Conservation (phyloP, 2,113 vertebrate species). For the Bothrops jararaca region DNA sequence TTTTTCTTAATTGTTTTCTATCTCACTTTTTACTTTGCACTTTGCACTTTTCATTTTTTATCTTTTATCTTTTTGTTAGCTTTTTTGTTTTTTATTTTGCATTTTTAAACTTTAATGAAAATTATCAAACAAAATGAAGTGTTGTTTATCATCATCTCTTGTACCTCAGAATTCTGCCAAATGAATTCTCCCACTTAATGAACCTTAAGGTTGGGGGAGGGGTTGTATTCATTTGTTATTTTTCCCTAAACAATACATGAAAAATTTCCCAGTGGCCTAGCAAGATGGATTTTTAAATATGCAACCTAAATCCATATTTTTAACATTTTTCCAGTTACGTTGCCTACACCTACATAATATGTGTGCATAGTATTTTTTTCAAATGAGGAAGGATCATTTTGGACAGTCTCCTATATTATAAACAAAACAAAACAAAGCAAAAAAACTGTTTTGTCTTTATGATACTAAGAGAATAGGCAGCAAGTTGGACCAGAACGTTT, state of each 20-base stretch:
- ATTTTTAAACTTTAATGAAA: neutral
- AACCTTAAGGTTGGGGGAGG: neutral
- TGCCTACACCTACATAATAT: neutral
- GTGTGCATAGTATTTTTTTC: neutral
- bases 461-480: neutral
- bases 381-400: neutral
- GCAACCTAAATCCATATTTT: neutral
- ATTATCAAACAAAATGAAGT: too few species aligned
- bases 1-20: neutral
- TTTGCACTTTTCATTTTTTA: neutral
- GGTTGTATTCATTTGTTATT: neutral
- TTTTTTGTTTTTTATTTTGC: neutral
- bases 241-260: neutral
- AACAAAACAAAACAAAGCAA: neutral
- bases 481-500: too few species aligned
- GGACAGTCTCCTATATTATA: neutral
- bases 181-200: neutral
- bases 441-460: neutral
- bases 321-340: neutral
- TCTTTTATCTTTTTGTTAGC: neutral
- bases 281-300: neutral
- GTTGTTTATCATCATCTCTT: neutral
- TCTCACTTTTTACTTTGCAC: neutral
- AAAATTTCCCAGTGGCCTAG: neutral
- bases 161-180: neutral